phyloP scores from a whole-genome alignment of 2,113 vertebrate species.

The Mastomys coucha region DNA sequence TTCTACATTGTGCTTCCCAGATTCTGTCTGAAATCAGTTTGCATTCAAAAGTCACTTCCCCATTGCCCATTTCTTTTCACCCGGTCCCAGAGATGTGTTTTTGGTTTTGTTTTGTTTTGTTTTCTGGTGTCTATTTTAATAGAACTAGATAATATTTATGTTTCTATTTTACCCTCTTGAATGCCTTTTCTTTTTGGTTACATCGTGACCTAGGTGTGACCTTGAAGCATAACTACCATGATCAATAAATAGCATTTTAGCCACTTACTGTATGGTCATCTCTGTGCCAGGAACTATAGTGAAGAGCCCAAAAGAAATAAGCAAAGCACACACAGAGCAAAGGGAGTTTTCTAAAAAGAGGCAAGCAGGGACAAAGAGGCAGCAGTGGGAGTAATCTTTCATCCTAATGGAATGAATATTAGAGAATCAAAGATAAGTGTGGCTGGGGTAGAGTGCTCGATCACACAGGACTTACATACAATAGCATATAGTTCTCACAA shows the following conservation, averaged over 20 bases:
- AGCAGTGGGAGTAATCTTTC: neutral
- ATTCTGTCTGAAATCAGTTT: constrained; percentile 19
- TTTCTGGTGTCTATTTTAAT: neutral
- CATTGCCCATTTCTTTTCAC: neutral
- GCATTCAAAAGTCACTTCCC: constrained; percentile 34
- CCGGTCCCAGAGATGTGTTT: neutral
- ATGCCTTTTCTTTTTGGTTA: neutral
- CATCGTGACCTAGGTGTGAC: neutral
- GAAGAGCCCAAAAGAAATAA: neutral
- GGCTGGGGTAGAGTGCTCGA: too few species aligned
- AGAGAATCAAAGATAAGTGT: neutral
- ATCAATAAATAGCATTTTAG: constrained; percentile 2
- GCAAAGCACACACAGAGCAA: neutral
- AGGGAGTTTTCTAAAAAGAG: neutral
- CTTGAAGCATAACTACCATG: constrained; percentile 21
- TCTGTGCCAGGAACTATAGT: neutral
- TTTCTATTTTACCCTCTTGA: neutral
- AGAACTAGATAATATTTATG: neutral
- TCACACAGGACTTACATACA: neutral
- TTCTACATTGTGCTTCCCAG: neutral
- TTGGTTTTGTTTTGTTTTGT: neutral
- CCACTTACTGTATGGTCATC: neutral
- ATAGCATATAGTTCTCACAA: neutral
- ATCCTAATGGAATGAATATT: neutral
- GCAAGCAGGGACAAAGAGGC: neutral